Conservation (phyloP, 2,113 vertebrate genomes). For the Pantherophis guttatus region DNA sequence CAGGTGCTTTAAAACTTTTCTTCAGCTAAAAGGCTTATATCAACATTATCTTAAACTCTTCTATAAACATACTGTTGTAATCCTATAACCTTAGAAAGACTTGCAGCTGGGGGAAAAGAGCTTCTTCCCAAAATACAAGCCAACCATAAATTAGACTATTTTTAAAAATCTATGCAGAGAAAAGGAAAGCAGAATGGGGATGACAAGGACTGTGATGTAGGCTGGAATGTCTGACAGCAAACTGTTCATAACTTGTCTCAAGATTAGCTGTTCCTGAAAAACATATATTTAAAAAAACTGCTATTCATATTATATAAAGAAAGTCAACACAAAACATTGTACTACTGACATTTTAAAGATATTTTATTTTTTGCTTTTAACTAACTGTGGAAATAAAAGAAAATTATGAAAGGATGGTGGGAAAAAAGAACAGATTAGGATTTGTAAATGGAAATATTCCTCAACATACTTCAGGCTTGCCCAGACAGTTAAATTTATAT, state of each 20-base stretch:
- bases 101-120: constrained; percentile 40
- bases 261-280: constrained; percentile 13
- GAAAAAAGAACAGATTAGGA: not conserved
- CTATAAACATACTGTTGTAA: constrained; percentile 27
- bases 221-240: not conserved
- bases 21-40: constrained; percentile 6
- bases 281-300: constrained; percentile 7
- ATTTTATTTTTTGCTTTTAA: not conserved
- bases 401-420: not conserved
- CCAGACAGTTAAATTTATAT: not conserved
- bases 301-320: not conserved
- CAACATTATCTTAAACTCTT: constrained; percentile 16
- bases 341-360: not conserved
- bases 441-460: not conserved
- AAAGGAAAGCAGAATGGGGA: constrained; percentile 8
- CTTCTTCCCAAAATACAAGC: constrained; percentile 45
- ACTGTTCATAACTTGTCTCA: not conserved
- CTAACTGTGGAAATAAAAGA: not conserved
- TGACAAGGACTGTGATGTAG: not conserved
- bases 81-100: constrained; percentile 14
- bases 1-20: not conserved
- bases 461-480: not conserved
- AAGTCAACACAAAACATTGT: not conserved
- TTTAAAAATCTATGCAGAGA: not conserved
- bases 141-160: constrained; percentile 22